These are phyloP conservation scores for Sycophaga agraensis DNA, from an alignment of 1,140 invertebrate species.

Conservation along the genomic window DNA sequence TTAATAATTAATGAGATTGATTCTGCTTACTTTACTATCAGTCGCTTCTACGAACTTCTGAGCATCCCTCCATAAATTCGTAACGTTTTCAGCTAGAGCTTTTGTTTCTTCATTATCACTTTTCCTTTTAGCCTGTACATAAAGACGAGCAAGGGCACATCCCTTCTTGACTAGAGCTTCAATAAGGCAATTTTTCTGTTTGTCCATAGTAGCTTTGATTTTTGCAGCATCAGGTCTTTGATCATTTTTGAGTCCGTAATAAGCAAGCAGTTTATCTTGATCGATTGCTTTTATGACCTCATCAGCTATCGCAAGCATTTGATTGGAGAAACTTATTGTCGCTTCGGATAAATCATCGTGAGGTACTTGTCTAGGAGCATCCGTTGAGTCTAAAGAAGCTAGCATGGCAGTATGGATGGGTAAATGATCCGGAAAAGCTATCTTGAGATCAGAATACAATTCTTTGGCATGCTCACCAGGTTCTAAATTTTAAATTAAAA, in stretches of 20 bases:
- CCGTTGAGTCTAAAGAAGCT: conserved; percentile 68
- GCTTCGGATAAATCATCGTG: conserved; percentile 57
- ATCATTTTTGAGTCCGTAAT: conserved; percentile 80
- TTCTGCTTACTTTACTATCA: conserved; percentile 77
- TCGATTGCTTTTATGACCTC: conserved; percentile 74
- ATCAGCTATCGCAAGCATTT: conserved; percentile 64
- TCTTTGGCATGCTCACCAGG: conserved; percentile 65
- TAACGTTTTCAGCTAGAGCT: conserved; percentile 62
- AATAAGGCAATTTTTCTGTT: conserved; percentile 73
- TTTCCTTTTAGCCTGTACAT: conserved; percentile 51
- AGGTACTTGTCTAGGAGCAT: conserved; percentile 57
- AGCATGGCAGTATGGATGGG: conserved; percentile 76
- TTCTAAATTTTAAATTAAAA: conserved; percentile 2
- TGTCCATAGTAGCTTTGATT: conserved; percentile 82
- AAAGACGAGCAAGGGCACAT: conserved; percentile 69
- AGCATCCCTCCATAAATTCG: conserved; percentile 68
- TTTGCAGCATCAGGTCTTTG: conserved; percentile 73
- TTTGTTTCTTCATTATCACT: conserved; percentile 42
- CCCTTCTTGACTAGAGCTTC: conserved; percentile 79
- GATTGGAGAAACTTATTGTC: conserved; percentile 59
- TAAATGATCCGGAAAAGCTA: conserved; percentile 71
- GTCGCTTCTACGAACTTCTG: conserved; percentile 77
- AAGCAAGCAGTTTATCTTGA: conserved; percentile 71
- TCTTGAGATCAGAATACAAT: conserved; percentile 75
- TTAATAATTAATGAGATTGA: too few species aligned